These are phyloP conservation scores for Acholoe squamosa DNA, from an alignment of 2,888 invertebrate genomes.

Conservation along the genomic window DNA sequence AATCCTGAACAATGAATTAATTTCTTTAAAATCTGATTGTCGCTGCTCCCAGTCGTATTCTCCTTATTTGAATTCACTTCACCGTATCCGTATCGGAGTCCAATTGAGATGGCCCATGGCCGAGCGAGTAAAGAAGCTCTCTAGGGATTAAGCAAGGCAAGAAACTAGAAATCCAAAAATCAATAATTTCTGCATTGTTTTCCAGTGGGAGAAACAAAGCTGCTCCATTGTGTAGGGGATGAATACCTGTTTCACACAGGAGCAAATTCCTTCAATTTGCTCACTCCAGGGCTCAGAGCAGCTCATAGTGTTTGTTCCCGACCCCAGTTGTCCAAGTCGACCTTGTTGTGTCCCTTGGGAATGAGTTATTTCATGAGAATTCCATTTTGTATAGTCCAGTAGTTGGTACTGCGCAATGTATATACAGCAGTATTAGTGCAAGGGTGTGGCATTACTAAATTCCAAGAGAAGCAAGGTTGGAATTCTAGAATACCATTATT, in stretches of 20 bases:
- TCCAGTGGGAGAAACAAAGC: not conserved
- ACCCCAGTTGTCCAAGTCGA: no score
- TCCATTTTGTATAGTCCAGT: no score
- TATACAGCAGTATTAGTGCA: no score
- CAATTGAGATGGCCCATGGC: not conserved
- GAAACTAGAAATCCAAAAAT: slow-evolving; percentile 37
- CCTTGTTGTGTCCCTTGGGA: no score
- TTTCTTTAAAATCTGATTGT: slow-evolving; percentile 50
- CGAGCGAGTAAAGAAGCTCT: not conserved
- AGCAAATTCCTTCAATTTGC: not conserved
- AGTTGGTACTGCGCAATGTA: no score
- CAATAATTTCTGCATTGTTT: slow-evolving; percentile 30
- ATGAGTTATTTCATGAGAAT: no score
- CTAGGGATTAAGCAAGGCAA: slow-evolving; percentile 10
- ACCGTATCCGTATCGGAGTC: not conserved
- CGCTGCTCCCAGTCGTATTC: not conserved
- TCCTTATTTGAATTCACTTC: slow-evolving; percentile 16
- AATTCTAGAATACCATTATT: no score
- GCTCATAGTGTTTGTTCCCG: no score
- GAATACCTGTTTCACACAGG: slow-evolving; percentile 13
- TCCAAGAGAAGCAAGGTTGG: no score
- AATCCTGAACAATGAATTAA: slow-evolving; percentile 42
- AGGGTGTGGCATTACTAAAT: no score
- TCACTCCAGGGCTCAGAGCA: not conserved
- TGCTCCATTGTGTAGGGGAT: not conserved